Evolutionary conservation across 2,888 invertebrate genomes (phyloP), one percentile per base, ranked within the genome.

Genomic region (Chydorus sphaericus): DNA sequence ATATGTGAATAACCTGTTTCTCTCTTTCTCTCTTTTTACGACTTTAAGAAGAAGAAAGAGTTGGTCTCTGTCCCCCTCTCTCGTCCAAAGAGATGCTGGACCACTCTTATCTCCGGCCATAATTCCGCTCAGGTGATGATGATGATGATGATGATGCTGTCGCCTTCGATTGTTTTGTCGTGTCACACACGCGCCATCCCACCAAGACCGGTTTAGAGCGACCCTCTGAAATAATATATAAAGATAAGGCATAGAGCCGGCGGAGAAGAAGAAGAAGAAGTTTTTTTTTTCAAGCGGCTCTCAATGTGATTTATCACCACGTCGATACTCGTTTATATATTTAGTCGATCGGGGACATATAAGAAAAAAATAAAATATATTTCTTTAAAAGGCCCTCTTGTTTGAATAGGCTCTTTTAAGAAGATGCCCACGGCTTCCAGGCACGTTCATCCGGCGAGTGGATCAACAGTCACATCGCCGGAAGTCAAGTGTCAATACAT

Each of bases 111-210:
- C n/a, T n/a, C n/a, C n/a, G n/a, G n/a, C 38, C 38, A 7, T 26
- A 44, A 10, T 44, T 26, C 44, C 44, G 44, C 44, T 36, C 36
- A 36, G 6, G 26, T 28, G 28, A n/a, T n/a, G 44, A 28, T 44
- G 44, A 44, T 44, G 44, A 44, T 44, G 36, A 36, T 36, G 39
- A 39, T 39, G 44, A 44, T 44, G 44, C 23, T 44, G 44, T 44
- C 44, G 44, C 23, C 44, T 44, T 44, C 44, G 44, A 44, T 44
- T 44, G 44, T 44, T 44, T 44, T 44, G 44, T 44, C 44, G 44
- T 44, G 44, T 44, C 44, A 44, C 44, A 28, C 44, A 28, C 44
- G 4, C 38, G 38, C 33, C 33, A 14, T 14, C 14, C 10, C 20
- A 38, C 38, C n/a, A n/a, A 3, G 38, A 38, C 38, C 38, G 38